Percentiles rank a stretch among this genome's conserved stretches.
These are phyloP conservation scores for Zootoca vivipara DNA, from an alignment of 2,113 vertebrate genomes.

Conservation along the genomic window DNA sequence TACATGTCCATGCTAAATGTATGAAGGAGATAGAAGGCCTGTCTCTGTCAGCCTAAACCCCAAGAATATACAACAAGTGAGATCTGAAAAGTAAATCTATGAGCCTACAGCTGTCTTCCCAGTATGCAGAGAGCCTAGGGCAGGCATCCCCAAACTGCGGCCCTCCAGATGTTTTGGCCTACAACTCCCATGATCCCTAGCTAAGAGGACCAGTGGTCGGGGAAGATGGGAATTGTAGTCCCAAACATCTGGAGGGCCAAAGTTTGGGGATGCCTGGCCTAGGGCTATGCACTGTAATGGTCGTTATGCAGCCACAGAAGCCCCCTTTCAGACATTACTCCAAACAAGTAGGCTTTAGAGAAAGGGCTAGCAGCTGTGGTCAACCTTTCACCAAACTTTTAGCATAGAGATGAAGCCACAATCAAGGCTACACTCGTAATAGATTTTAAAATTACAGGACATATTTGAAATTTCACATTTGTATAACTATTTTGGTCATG, in stretches of 20 bases:
- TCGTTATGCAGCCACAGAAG: too few relatives aligned
- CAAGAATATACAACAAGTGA: neutral
- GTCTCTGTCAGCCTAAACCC: too few relatives aligned
- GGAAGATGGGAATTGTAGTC: too few relatives aligned
- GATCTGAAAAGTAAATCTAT: neutral
- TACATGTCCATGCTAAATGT: too few relatives aligned
- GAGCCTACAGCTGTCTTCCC: neutral
- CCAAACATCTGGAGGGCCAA: too few relatives aligned
- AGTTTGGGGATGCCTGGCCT: too few relatives aligned
- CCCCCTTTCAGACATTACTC: neutral
- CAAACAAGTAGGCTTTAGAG: neutral
- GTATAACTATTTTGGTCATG: neutral
- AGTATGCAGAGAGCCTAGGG: neutral
- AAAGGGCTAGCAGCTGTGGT: neutral
- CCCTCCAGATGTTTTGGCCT: too few relatives aligned
- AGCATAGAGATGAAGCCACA: neutral
- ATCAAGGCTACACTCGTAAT: neutral
- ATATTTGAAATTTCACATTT: neutral
- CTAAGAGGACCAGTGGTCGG: too few relatives aligned
- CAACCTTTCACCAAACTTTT: neutral
- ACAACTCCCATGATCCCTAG: too few relatives aligned
- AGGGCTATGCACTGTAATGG: too few relatives aligned
- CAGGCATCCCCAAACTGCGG: neutral
- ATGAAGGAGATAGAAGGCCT: too few relatives aligned
- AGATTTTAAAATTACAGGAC: neutral